Conservation (phyloP, 2,888 invertebrate genomes). For the Drosophila mayaguana region DNA sequence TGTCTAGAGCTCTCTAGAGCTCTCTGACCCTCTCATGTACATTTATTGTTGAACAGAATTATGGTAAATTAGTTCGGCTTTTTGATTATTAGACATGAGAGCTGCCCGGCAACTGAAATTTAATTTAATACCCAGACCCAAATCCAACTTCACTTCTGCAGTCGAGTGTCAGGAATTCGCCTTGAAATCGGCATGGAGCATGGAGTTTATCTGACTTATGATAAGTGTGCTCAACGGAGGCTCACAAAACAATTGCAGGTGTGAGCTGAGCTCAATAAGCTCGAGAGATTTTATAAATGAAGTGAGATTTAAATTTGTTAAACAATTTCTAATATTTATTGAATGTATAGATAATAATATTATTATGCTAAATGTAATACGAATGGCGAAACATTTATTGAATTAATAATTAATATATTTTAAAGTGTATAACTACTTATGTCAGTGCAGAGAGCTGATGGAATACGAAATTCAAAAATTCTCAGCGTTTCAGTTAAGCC, state of each 20-base stretch:
- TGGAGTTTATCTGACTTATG: background rate
- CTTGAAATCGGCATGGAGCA: background rate
- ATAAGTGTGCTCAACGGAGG: background rate
- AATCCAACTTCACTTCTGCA: background rate
- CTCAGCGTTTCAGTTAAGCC: too few species aligned
- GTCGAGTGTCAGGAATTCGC: background rate
- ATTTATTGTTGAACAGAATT: constrained; percentile 17
- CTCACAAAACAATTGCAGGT: background rate
- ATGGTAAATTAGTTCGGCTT: constrained; percentile 32
- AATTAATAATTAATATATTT: too few species aligned
- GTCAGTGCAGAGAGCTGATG: too few species aligned
- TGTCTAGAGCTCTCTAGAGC: background rate
- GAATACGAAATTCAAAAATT: too few species aligned
- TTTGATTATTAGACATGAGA: constrained; percentile 35
- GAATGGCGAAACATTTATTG: too few species aligned
- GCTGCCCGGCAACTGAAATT: constrained; percentile 4
- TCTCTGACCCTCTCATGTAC: background rate
- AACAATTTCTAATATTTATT: too few species aligned
- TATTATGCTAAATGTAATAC: too few species aligned
- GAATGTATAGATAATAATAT: too few species aligned
- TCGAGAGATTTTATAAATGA: background rate
- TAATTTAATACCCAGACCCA: constrained; percentile 6
- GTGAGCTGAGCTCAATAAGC: background rate
- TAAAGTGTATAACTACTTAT: too few species aligned
- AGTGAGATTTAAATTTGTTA: background rate